Percentiles rank a stretch among this genome's conserved stretches.
Conservation (phyloP, 2,797 vertebrate genomes). For the Pachyuromys duprasi region DNA sequence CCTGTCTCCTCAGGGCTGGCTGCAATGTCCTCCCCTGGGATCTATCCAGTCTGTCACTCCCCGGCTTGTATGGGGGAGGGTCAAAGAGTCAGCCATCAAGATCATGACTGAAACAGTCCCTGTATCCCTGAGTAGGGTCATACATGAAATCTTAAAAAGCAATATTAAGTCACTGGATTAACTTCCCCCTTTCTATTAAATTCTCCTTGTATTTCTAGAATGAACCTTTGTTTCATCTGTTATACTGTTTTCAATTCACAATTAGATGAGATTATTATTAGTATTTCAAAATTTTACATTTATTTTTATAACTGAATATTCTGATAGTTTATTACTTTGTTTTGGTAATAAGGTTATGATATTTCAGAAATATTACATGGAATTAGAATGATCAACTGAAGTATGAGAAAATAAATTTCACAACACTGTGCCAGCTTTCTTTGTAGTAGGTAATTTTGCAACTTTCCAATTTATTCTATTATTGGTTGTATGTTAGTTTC, state of each 20-base stretch:
- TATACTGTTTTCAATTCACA: background rate
- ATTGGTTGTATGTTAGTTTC: background rate
- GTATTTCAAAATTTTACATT: background rate
- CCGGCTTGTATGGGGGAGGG: too few species aligned
- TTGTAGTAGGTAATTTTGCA: slow-evolving; percentile 13
- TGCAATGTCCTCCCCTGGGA: too few species aligned
- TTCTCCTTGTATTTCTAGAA: slow-evolving; percentile 22
- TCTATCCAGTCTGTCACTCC: too few species aligned
- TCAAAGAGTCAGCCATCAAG: too few species aligned
- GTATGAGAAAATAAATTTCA: background rate
- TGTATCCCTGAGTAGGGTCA: too few species aligned
- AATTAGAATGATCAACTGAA: background rate
- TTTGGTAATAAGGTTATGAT: background rate
- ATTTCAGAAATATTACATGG: background rate
- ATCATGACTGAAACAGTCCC: too few species aligned
- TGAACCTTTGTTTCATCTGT: background rate
- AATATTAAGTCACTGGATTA: background rate
- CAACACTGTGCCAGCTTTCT: background rate
- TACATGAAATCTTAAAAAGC: too few species aligned
- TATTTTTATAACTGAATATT: background rate
- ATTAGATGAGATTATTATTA: background rate
- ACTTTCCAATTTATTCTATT: background rate
- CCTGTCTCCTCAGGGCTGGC: too few species aligned
- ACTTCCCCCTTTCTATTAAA: background rate
- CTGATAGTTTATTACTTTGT: background rate